These are phyloP conservation scores for Rana temporaria DNA, from an alignment of 2,113 vertebrate genomes.

Conservation along the genomic window DNA sequence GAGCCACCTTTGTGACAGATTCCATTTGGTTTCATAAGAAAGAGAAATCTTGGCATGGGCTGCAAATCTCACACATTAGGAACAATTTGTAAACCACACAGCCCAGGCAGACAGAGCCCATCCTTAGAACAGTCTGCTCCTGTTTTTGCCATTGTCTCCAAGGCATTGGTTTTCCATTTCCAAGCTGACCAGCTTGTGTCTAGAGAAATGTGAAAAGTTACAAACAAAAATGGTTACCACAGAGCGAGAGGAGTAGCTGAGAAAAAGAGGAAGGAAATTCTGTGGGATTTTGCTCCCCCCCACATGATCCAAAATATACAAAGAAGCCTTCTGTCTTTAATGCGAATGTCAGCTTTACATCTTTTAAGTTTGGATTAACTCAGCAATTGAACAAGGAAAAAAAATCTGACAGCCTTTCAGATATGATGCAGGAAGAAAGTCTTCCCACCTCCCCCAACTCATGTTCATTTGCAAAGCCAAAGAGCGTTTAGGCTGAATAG, in stretches of 20 bases:
- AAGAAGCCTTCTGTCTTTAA: slow-evolving; percentile 83
- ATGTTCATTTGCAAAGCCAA: slow-evolving; percentile 81
- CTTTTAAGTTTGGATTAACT: slow-evolving; percentile 85
- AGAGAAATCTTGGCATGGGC: slow-evolving; percentile 70
- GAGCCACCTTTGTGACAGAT: slow-evolving; percentile 74
- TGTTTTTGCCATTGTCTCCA: slow-evolving; percentile 74
- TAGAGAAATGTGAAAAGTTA: slow-evolving; percentile 82
- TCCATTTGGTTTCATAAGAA: slow-evolving; percentile 73
- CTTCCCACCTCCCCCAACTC: slow-evolving; percentile 68
- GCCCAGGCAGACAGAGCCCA: slow-evolving; percentile 66
- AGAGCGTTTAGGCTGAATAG: slow-evolving; percentile 76
- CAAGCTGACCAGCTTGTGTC: slow-evolving; percentile 77
- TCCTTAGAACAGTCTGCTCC: slow-evolving; percentile 73
- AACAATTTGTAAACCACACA: slow-evolving; percentile 73
- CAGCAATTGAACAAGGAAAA: slow-evolving; percentile 68
- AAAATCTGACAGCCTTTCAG: slow-evolving; percentile 87
- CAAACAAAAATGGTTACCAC: slow-evolving; percentile 81
- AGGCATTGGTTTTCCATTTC: slow-evolving; percentile 73
- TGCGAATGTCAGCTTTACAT: slow-evolving; percentile 82
- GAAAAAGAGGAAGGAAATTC: slow-evolving; percentile 87
- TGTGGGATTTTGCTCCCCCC: slow-evolving; percentile 78
- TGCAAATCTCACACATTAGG: slow-evolving; percentile 74
- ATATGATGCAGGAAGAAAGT: slow-evolving; percentile 78
- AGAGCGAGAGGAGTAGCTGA: slow-evolving; percentile 68
- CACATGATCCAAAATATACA: slow-evolving; percentile 79